These are phyloP conservation scores for Aphelenchoides avenae DNA, from an alignment of 1,140 invertebrate genomes.

Conservation along the genomic window DNA sequence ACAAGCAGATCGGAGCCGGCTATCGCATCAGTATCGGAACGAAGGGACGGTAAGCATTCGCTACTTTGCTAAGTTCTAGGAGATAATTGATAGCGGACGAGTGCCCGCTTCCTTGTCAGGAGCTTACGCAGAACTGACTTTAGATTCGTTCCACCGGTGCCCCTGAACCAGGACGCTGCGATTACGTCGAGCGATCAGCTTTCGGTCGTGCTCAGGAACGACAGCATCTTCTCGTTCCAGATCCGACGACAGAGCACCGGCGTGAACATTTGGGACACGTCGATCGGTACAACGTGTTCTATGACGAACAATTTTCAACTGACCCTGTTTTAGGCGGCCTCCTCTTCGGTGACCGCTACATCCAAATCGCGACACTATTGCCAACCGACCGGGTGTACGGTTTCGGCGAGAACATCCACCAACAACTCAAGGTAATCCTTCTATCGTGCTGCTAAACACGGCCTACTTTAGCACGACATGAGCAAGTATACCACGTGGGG, in stretches of 20 bases:
- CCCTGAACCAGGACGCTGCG: constrained; percentile 5
- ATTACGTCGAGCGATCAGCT: constrained; percentile 25
- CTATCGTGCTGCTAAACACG: too few relatives aligned
- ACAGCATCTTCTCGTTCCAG: constrained; percentile 26
- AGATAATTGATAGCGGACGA: too few relatives aligned
- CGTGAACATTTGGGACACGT: constrained; percentile 67
- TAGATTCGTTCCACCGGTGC: constrained; percentile 15
- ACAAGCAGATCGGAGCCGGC: constrained; percentile 28
- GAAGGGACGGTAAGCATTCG: constrained; percentile 26
- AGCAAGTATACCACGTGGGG: constrained; percentile 57
- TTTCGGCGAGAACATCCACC: constrained; percentile 70
- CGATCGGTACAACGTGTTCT: constrained; percentile 71
- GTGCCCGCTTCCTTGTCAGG: too few relatives aligned
- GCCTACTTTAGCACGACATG: constrained; percentile 47
- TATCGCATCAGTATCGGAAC: constrained; percentile 36
- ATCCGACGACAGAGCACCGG: constrained; percentile 27
- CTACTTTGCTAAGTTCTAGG: neutral
- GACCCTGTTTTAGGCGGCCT: constrained; percentile 57
- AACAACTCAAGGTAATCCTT: constrained; percentile 49
- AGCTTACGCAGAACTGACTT: too few relatives aligned
- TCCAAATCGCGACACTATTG: constrained; percentile 74
- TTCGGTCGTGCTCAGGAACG: constrained; percentile 7
- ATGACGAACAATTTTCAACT: constrained; percentile 7
- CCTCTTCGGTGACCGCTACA: constrained; percentile 73
- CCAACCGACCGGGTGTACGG: constrained; percentile 75